Conservation (phyloP, 2,888 invertebrate species). For the Ophioninae sp. region DNA sequence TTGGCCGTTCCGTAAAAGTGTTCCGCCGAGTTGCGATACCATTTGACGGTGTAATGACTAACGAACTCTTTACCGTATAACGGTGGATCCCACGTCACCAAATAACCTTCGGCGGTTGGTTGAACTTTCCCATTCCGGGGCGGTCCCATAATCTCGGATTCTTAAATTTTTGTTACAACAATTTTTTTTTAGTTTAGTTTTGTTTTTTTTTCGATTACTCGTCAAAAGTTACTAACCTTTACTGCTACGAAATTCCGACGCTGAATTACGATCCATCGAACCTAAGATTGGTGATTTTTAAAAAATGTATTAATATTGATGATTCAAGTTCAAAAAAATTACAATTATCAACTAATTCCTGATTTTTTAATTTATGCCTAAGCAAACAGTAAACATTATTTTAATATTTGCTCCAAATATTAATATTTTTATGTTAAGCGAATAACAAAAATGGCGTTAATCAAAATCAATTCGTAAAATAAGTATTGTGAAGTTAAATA, state of each 20-base stretch:
- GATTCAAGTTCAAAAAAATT: no score
- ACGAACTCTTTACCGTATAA: conserved; percentile 83
- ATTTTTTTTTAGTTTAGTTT: not conserved
- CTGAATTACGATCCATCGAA: conserved; percentile 71
- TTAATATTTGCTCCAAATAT: no score
- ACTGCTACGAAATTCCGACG: conserved; percentile 74
- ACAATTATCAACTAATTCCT: no score
- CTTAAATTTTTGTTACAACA: conserved; percentile 50
- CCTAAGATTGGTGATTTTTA: conserved; percentile 59
- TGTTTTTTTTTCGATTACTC: not conserved
- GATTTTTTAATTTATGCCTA: no score
- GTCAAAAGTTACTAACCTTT: conserved; percentile 65
- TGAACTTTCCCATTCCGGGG: conserved; percentile 88
- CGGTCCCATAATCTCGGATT: conserved; percentile 82
- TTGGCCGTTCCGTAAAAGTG: conserved; percentile 86
- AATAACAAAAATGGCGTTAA: no score
- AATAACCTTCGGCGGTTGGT: conserved; percentile 88
- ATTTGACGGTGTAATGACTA: conserved; percentile 86
- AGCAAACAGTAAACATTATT: no score
- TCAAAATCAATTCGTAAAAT: not conserved
- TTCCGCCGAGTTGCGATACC: conserved; percentile 86
- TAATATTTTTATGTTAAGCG: no score
- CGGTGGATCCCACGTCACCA: conserved; percentile 89
- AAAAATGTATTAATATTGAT: no score
- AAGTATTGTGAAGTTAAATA: not conserved